Evolutionary conservation across 2,888 invertebrate species (phyloP).

Genomic region (Apamea monoglypha): DNA sequence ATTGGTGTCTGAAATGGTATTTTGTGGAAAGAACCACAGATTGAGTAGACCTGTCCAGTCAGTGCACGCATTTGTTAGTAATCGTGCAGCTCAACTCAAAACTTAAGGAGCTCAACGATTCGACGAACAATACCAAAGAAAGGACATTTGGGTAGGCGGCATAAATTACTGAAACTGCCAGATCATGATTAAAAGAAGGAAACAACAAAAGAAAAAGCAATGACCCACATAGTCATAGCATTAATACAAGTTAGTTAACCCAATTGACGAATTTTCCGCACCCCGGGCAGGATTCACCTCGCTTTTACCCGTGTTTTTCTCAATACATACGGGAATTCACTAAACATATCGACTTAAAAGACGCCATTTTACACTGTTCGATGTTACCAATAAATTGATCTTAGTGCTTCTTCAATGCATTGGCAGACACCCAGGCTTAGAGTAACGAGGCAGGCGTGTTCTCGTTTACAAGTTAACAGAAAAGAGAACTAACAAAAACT

Average conservation of each 20-base stretch:
- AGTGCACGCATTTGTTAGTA: neutral
- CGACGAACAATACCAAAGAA: neutral
- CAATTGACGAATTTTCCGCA: neutral
- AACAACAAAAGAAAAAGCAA: neutral
- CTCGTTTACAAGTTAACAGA: neutral
- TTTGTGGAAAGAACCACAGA: neutral
- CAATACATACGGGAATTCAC: neutral
- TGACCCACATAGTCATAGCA: neutral
- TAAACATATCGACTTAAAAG: neutral
- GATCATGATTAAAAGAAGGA: neutral
- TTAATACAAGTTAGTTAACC: neutral
- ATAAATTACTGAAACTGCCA: neutral
- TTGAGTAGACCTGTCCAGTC: neutral
- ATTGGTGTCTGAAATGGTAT: too few species aligned
- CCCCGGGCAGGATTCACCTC: neutral
- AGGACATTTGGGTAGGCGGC: neutral
- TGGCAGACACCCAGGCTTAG: slow-evolving; percentile 44
- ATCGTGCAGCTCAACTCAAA: neutral
- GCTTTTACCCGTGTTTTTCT: neutral
- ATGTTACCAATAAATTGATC: slow-evolving; percentile 28
- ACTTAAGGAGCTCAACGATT: neutral
- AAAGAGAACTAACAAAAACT: neutral
- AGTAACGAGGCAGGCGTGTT: neutral
- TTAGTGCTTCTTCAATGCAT: slow-evolving; percentile 29
- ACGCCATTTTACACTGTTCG: slow-evolving; percentile 8